Evolutionary conservation across 2,888 invertebrate genomes (phyloP).

Genomic region (Tethea ocularis): DNA sequence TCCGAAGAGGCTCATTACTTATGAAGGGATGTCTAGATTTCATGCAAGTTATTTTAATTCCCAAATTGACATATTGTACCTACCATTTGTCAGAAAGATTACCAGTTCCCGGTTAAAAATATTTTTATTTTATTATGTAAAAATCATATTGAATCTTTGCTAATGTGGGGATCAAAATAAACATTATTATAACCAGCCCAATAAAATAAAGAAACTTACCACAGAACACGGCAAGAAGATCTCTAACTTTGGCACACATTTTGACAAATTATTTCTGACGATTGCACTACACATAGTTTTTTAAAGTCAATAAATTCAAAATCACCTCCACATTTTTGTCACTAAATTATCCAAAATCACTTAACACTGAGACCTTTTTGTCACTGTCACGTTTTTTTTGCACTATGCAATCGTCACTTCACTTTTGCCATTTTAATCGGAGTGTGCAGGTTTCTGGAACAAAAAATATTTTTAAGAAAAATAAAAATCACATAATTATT

Average conservation of each 20-base stretch:
- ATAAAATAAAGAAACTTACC: slow-evolving; percentile 55
- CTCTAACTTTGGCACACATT: slow-evolving; percentile 69
- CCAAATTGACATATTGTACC: too few species aligned
- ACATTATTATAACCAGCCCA: too few species aligned
- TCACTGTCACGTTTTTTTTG: slow-evolving; percentile 22
- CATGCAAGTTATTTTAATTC: too few species aligned
- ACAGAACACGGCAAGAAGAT: slow-evolving; percentile 51
- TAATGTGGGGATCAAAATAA: too few species aligned
- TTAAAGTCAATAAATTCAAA: slow-evolving; percentile 29
- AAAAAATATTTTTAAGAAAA: background rate
- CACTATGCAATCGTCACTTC: background rate
- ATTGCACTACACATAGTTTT: slow-evolving; percentile 64
- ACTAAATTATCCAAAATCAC: slow-evolving; percentile 36
- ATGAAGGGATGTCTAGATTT: too few species aligned
- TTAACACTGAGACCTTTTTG: slow-evolving; percentile 24
- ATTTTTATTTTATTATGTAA: too few species aligned
- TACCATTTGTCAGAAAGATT: too few species aligned
- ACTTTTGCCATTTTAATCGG: background rate
- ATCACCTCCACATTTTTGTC: slow-evolving; percentile 64
- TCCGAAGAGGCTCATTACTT: too few species aligned
- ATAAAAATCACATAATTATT: too few species aligned
- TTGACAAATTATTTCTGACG: slow-evolving; percentile 44
- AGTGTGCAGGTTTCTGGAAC: background rate
- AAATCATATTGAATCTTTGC: too few species aligned
- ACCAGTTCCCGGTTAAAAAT: too few species aligned